These are phyloP conservation scores for Ceratina australensis DNA, from an alignment of 1,140 invertebrate species.

Conservation along the genomic window DNA sequence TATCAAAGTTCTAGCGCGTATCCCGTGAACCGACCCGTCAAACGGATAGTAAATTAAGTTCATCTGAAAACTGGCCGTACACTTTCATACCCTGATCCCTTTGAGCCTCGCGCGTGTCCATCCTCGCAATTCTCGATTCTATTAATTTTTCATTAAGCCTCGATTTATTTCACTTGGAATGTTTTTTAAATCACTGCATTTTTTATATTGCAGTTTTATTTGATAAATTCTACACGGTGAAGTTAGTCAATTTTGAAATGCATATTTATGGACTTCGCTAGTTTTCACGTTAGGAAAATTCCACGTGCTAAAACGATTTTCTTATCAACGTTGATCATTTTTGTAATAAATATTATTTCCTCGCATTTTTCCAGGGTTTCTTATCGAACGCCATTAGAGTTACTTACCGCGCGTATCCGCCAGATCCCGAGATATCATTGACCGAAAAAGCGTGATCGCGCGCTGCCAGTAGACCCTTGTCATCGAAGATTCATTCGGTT, in stretches of 20 bases:
- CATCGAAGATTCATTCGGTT: conserved; percentile 6
- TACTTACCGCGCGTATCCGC: no score
- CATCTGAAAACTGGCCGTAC: neutral
- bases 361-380: neutral
- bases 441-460: neutral
- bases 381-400: neutral
- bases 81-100: neutral
- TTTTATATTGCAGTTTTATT: no score
- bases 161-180: no score
- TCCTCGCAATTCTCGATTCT: neutral
- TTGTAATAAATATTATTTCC: conserved; percentile 1
- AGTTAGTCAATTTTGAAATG: no score
- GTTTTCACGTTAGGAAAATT: no score
- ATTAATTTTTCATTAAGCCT: no score
- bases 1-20: conserved; percentile 12
- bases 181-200: no score
- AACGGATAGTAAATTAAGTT: conserved; percentile 23
- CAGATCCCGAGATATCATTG: no score
- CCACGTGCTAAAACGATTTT: neutral
- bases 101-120: neutral
- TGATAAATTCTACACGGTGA: no score
- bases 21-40: neutral
- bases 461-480: neutral
- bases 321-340: conserved; percentile 21
- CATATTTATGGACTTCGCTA: no score